Base-by-base conservation (phyloP, 2,797 vertebrate genomes). In the Tapera naevia region DNA sequence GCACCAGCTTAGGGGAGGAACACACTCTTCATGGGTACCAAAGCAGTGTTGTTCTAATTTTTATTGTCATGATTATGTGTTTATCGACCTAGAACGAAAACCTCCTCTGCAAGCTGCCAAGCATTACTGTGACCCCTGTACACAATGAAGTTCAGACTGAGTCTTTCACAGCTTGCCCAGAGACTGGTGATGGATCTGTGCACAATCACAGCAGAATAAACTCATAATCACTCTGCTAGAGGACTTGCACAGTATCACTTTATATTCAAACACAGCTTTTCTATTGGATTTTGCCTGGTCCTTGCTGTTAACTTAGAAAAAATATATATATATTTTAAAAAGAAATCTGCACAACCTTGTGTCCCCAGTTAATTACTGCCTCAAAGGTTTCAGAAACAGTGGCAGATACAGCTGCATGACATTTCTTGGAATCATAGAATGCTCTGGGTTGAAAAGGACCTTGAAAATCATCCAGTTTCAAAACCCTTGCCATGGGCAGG, bases 41-140 rank as follows among this genome's bases (percentile, higher is more conserved):
- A 41, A 69, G n/a, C 43, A 51, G 22, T 14, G 25, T 25, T 62
- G 9, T 50, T 78, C 33, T 86, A 57, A 66, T 65, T 83, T 88
- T 80, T 71, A 25, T 50, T 53, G 53, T 43, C 46, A n/a, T 2
- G 10, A 75, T 78, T 83, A 37, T 32, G 66, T 61, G 58, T 73
- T 89, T 86, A 89, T 66, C 66, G 79, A 35, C 23, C 54, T 75
- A 33, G n/a, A 93, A 96, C 62, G 70, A 72, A 88, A 90, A n/a
- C 43, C 33, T 72, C 46, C 23, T 23, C 60, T 21, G 11, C 28
- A 70, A 54, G 50, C 45, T 86, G 73, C 66, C 56, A 64, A 66
- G 33, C 23, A 45, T 46, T 64, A 53, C 46, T 33, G 61, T 32
- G 69, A 53, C 50, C 80, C 61, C 30, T 81, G 41, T 10, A 10